Percentiles rank a stretch among this genome's conserved stretches.
These are phyloP conservation scores for Antechinus flavipes DNA, from an alignment of 2,113 vertebrate species.

Conservation along the genomic window DNA sequence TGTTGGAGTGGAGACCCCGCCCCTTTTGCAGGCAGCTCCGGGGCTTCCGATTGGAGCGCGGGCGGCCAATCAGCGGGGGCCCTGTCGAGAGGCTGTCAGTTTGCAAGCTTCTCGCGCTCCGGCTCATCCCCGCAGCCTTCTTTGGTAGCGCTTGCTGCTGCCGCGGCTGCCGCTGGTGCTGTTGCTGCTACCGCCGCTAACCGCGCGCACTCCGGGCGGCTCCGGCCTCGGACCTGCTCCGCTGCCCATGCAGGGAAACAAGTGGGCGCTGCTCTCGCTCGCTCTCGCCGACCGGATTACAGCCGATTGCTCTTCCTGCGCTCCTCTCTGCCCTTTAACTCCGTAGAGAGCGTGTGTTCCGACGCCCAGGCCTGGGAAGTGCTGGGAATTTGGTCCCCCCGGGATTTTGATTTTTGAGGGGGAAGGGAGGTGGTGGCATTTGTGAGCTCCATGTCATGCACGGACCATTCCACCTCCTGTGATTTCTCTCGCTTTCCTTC, in stretches of 20 bases:
- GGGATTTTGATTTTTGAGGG: conserved; percentile 8
- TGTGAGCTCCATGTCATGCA: conserved; percentile 42
- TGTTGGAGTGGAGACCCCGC: conserved; percentile 72
- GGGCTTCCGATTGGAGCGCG: conserved; percentile 59
- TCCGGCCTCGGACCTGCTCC: conserved; percentile 49
- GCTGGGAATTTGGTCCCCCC: conserved; percentile 44
- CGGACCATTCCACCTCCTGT: conserved; percentile 45
- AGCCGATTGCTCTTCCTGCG: neutral
- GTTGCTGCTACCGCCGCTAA: neutral
- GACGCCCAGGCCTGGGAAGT: conserved; percentile 26
- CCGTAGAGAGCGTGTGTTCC: neutral
- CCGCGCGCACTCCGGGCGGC: conserved; percentile 49
- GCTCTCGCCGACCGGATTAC: conserved; percentile 20
- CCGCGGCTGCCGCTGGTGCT: neutral
- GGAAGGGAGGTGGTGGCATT: conserved; percentile 30
- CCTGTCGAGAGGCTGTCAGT: conserved; percentile 80
- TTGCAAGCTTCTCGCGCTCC: conserved; percentile 74
- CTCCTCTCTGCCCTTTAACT: neutral
- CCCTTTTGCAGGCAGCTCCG: conserved; percentile 79
- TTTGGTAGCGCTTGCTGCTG: conserved; percentile 54
- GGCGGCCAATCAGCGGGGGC: conserved; percentile 68
- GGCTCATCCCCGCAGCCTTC: conserved; percentile 74
- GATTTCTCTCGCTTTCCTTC: neutral
- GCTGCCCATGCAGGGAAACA: conserved; percentile 32
- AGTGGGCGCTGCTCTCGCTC: conserved; percentile 49